Evolutionary conservation across 2,888 invertebrate species (phyloP).

Genomic region (Eupithecia dodoneata): DNA sequence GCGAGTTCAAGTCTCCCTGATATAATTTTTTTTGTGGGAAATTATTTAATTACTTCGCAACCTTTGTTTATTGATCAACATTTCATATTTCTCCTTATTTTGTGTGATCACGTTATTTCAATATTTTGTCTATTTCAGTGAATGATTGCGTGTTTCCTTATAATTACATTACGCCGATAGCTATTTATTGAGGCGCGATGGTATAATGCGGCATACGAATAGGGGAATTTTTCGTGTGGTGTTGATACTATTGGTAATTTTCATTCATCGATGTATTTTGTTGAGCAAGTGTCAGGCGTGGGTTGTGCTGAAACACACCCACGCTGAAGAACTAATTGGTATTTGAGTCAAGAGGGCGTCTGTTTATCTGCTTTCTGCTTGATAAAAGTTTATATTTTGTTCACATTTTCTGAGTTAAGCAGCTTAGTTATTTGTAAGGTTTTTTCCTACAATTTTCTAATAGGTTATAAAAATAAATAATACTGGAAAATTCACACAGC

Average conservation of each 20-base stretch:
- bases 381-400: constrained; percentile 40
- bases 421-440: not conserved
- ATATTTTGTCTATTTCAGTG: constrained; percentile 5
- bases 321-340: constrained; percentile 64
- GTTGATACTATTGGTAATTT: not conserved
- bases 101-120: not conserved
- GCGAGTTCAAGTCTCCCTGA: too few relatives aligned
- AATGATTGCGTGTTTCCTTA: not conserved
- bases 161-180: not conserved
- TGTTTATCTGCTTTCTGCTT: constrained; percentile 52
- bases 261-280: constrained; percentile 7
- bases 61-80: not conserved
- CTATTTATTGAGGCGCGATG: not conserved
- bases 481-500: too few relatives aligned
- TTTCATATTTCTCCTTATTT: not conserved
- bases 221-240: not conserved
- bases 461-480: not conserved
- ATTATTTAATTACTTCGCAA: not conserved
- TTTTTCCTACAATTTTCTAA: not conserved
- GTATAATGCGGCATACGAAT: not conserved
- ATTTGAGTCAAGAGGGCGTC: constrained; percentile 67
- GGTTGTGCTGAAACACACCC: constrained; percentile 55
- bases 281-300: constrained; percentile 37
- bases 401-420: not conserved
- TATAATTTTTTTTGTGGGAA: too few relatives aligned